Conservation (phyloP, 1,140 invertebrate genomes). For the Lepidurus arcticus region DNA sequence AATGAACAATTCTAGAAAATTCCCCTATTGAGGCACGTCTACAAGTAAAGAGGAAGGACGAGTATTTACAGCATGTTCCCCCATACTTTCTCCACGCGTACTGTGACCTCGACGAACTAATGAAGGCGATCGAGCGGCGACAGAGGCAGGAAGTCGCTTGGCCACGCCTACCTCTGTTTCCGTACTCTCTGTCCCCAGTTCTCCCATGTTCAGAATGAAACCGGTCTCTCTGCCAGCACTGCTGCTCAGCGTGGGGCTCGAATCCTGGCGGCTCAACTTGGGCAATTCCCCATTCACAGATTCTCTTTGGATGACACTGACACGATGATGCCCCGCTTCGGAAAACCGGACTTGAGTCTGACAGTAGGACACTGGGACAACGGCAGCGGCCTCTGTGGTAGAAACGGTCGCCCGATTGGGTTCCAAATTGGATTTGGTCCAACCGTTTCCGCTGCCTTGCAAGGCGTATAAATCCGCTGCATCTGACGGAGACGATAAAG, state of each 20-base stretch:
- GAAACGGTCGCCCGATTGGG: neutral
- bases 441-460: constrained; percentile 6
- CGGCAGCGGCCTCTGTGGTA: neutral
- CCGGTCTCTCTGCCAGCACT: neutral
- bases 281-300: neutral
- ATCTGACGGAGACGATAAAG: constrained; percentile 24
- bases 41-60: constrained; percentile 4
- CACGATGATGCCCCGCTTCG: neutral
- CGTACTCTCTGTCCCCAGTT: neutral
- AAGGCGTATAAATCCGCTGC: constrained; percentile 16
- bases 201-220: neutral
- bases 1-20: neutral
- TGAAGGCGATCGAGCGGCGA: constrained; percentile 16
- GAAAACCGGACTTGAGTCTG: constrained; percentile 2
- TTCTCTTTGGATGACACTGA: neutral
- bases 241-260: neutral
- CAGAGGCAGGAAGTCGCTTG: constrained; percentile 12
- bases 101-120: neutral
- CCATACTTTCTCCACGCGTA: neutral
- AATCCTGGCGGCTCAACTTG: neutral
- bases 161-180: constrained; percentile 9
- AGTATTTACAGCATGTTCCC: constrained; percentile 11
- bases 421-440: constrained; percentile 19
- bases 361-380: constrained; percentile 9
- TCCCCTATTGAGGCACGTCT: constrained; percentile 15